phyloP scores from a whole-genome alignment of 2,797 vertebrate species.

The Ibycter americanus region DNA sequence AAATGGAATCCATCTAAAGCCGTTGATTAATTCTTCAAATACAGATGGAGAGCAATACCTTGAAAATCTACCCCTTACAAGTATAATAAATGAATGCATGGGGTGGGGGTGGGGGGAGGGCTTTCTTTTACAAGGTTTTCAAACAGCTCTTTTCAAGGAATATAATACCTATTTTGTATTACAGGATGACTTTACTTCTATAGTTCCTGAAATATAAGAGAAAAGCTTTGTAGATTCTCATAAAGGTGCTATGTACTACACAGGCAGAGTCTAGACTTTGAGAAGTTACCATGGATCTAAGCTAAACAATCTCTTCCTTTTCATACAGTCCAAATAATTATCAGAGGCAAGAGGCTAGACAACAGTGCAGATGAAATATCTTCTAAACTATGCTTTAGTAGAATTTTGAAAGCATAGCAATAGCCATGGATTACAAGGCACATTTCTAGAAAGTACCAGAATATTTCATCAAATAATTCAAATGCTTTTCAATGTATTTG shows the following conservation, averaged over 20 bases:
- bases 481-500: background rate
- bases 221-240: background rate
- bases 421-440: background rate
- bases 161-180: background rate
- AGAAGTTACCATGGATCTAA: background rate
- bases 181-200: background rate
- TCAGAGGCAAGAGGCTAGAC: background rate
- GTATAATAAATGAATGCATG: background rate
- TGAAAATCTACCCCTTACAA: background rate
- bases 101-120: no score
- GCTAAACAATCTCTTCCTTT: background rate
- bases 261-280: background rate
- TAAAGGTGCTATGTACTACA: background rate
- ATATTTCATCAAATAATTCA: background rate
- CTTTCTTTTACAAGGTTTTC: background rate
- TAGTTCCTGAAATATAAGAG: background rate
- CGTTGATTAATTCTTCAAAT: constrained; percentile 44
- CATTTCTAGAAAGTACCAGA: background rate
- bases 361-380: background rate
- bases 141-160: background rate
- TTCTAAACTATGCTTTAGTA: background rate
- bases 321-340: background rate
- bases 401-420: background rate
- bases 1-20: constrained; percentile 42
- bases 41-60: constrained; percentile 17